Evolutionary conservation across 2,888 invertebrate genomes (phyloP), one percentile per base, ranked within the genome.

Genomic region (Strigamia transsilvanica): DNA sequence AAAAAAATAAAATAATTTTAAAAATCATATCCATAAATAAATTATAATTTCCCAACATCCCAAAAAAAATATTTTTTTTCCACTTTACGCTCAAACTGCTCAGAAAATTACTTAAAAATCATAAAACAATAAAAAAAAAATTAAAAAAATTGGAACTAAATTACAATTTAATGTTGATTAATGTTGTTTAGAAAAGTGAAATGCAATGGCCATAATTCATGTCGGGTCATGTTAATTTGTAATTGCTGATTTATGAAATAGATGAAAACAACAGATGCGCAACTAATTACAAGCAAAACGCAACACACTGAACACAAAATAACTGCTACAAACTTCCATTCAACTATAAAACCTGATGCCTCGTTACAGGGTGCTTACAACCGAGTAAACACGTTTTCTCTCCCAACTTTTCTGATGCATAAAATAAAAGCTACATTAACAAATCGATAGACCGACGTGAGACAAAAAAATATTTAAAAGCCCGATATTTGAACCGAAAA

Each of bases 201-300:
- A 21, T 66, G 61, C 21, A 66, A 21, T n/a, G 61, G 61, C 61
- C 18, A 66, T 21, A 66, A 66, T 66, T 66, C 61, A 66, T n/a
- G 21, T 66, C 61, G 61, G 21, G 61, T 66, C 61, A 66, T 18
- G 61, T 66, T 66, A 66, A 66, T 21, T 66, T 66, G 61, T 66
- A 66, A 66, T 66, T 66, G 12, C 21, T 21, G 18, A 66, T 21
- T 66, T 21, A 66, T 66, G 61, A 66, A 66, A 23, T 51, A 51
- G 51, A 51, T 51, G 51, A 51, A 51, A 51, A 51, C 51, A 51
- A 51, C 51, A 51, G 51, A 51, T 51, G 51, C 51, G 21, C 61
- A 66, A 66, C 21, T 21, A 66, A 66, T 66, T 66, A 23, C 61
- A 23, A 66, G 61, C 21, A 66, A 21, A 66, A 66, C 21, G 61